Conservation (phyloP, 64 coral and sea anemone genomes). For the Platygyra sinensis region DNA sequence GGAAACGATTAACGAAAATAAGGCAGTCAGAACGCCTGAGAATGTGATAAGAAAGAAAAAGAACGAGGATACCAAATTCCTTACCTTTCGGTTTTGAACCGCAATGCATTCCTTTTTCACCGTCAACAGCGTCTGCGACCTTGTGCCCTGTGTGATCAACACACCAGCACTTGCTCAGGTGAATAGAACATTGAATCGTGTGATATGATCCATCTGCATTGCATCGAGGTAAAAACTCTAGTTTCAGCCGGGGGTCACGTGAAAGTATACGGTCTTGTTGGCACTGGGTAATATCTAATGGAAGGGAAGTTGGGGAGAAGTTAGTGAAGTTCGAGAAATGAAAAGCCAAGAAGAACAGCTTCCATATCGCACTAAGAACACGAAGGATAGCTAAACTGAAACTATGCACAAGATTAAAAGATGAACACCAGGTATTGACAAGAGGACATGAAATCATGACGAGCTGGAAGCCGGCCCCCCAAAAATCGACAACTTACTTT, state of each 20-base stretch:
- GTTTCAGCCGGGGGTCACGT: conserved; percentile 58
- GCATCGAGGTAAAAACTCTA: conserved; percentile 68
- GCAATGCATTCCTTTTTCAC: conserved; percentile 55
- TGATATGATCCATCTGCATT: conserved; percentile 68
- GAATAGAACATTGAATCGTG: conserved; percentile 75
- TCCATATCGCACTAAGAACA: too few species aligned
- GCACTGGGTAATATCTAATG: conserved; percentile 57
- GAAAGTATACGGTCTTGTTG: conserved; percentile 48
- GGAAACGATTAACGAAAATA: too few species aligned
- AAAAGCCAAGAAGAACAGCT: too few species aligned
- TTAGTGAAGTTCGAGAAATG: background rate
- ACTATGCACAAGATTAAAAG: too few species aligned
- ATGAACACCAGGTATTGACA: too few species aligned
- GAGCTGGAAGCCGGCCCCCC: too few species aligned
- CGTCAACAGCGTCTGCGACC: conserved; percentile 57
- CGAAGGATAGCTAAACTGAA: too few species aligned
- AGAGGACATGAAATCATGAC: too few species aligned
- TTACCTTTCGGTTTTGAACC: conserved; percentile 16
- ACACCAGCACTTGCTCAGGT: conserved; percentile 75
- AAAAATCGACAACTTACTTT: background rate
- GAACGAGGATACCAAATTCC: background rate
- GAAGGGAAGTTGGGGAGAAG: background rate
- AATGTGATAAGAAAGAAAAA: too few species aligned
- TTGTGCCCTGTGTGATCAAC: conserved; percentile 83
- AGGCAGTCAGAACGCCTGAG: too few species aligned